Conservation (phyloP, 2,888 invertebrate genomes). For the Horisme vitalbata region DNA sequence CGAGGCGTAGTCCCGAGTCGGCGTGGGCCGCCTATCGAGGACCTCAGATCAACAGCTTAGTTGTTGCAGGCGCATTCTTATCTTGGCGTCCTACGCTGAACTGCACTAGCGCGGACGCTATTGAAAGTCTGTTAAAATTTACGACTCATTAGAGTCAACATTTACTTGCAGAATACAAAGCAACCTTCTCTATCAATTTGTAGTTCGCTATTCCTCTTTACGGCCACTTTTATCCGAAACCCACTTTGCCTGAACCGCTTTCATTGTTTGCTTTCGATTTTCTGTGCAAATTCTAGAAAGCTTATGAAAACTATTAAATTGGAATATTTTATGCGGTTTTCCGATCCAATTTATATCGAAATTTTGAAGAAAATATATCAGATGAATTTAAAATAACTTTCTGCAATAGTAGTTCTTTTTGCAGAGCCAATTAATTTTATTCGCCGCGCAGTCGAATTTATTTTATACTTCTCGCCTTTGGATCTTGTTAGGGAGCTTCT, state of each 20-base stretch:
- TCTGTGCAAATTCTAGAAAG: conserved; percentile 25
- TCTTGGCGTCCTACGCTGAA: conserved; percentile 45
- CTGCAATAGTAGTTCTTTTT: conserved; percentile 1
- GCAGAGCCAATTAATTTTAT: conserved; percentile 20
- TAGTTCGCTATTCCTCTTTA: conserved; percentile 11
- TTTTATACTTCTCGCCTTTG: conserved; percentile 26
- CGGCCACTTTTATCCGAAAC: conserved; percentile 23
- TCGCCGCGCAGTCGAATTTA: conserved; percentile 21
- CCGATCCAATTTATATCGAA: conserved; percentile 7
- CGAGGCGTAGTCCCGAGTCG: conserved; percentile 45
- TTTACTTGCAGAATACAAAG: conserved; percentile 4
- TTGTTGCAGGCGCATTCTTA: conserved; percentile 38
- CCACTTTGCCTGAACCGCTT: conserved; percentile 26
- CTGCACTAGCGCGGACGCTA: conserved; percentile 23
- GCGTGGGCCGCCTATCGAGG: conserved; percentile 49
- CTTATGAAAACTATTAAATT: conserved; percentile 15
- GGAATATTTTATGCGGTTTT: conserved; percentile 12
- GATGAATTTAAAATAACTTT: conserved; percentile 10
- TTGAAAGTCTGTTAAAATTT: conserved; percentile 23
- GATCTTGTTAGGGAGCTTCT: conserved; percentile 29
- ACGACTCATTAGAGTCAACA: conserved; percentile 25
- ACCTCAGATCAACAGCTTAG: conserved; percentile 28
- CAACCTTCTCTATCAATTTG: conserved; percentile 5
- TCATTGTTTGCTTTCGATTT: conserved; percentile 33
- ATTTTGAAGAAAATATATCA: conserved; percentile 1